These are phyloP conservation scores for Rhynchonycteris naso DNA, from an alignment of 2,797 vertebrate genomes.

Conservation along the genomic window DNA sequence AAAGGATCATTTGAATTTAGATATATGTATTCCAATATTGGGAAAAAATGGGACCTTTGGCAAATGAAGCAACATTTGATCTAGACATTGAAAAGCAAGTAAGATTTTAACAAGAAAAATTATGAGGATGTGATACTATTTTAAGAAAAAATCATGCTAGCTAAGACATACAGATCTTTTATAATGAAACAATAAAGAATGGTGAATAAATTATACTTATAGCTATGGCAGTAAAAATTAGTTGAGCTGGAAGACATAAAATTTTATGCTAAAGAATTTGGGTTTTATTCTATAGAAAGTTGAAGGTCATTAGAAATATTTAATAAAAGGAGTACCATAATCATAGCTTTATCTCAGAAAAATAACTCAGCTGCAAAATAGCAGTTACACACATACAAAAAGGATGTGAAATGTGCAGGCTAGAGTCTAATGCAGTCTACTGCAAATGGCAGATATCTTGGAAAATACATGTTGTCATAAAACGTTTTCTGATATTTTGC, in stretches of 20 bases:
- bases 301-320: background rate
- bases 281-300: background rate
- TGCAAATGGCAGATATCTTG: background rate
- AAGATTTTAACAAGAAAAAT: background rate
- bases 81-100: background rate
- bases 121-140: background rate
- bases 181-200: background rate
- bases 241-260: background rate
- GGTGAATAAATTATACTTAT: background rate
- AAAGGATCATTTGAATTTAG: background rate
- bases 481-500: background rate
- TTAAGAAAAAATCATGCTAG: background rate
- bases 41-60: background rate
- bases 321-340: background rate
- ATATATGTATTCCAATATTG: background rate
- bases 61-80: background rate
- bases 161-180: background rate
- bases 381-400: background rate
- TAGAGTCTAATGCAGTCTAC: background rate
- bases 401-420: background rate
- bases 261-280: background rate
- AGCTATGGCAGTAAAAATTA: background rate
- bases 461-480: background rate
- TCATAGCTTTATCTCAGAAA: background rate
- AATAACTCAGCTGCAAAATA: background rate